A percentile compares a stretch with the other conserved stretches of the same genome.
phyloP scores from a whole-genome alignment of 2,888 invertebrate species.

The Serripes groenlandicus region DNA sequence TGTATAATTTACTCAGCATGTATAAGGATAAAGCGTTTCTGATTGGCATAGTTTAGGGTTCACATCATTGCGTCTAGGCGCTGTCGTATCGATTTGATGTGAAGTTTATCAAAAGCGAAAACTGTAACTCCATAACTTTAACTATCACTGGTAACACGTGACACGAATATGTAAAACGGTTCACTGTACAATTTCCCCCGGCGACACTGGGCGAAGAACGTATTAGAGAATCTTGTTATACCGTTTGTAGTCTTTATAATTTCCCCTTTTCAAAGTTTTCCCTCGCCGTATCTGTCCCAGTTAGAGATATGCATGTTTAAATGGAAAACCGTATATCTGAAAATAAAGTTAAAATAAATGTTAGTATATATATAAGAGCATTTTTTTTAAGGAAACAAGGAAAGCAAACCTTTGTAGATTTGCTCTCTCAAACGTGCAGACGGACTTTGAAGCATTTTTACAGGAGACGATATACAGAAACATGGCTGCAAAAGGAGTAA shows the following conservation, averaged over 20 bases:
- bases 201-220: background rate
- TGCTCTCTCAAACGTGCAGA: no score
- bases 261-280: background rate
- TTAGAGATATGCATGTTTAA: background rate
- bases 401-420: background rate
- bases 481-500: background rate
- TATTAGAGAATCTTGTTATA: background rate
- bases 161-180: background rate
- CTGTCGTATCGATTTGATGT: background rate
- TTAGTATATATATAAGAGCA: background rate
- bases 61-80: no score
- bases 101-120: background rate
- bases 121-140: slow-evolving; percentile 8
- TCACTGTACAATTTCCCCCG: background rate
- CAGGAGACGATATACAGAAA: no score
- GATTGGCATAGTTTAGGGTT: no score
- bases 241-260: background rate
- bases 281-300: background rate
- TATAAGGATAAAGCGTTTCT: no score
- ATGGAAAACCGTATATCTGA: background rate
- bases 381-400: background rate
- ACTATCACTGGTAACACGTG: background rate
- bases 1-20: no score
- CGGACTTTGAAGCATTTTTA: no score
- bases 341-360: background rate